These are phyloP conservation scores for Agriotes lineatus DNA, from an alignment of 2,888 invertebrate species.

Conservation along the genomic window DNA sequence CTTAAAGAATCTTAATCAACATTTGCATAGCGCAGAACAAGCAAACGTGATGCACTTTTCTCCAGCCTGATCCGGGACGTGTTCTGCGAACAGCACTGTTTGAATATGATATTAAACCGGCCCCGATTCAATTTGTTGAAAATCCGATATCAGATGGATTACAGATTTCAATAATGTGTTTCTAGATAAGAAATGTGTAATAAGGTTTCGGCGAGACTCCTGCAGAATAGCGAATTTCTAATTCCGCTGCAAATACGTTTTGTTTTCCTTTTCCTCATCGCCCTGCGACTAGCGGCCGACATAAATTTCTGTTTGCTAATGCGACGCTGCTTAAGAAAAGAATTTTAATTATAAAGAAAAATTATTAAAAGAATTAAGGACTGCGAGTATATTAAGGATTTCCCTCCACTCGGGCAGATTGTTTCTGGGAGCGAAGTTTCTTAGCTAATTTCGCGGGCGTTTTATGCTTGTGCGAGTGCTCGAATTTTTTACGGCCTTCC, in stretches of 20 bases:
- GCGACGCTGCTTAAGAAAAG: neutral
- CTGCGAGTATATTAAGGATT: neutral
- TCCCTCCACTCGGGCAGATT: neutral
- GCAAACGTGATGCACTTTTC: slow-evolving; percentile 30
- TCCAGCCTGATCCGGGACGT: neutral
- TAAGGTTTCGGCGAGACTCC: neutral
- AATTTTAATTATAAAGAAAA: neutral
- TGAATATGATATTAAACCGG: slow-evolving; percentile 25
- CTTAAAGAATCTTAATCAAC: slow-evolving; percentile 37
- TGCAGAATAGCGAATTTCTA: slow-evolving; percentile 1
- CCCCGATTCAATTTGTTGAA: slow-evolving; percentile 24
- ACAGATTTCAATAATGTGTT: slow-evolving; percentile 24
- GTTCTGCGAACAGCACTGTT: slow-evolving; percentile 9
- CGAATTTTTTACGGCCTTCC: neutral
- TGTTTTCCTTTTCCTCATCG: neutral
- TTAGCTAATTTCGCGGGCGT: neutral
- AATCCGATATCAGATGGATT: slow-evolving; percentile 26
- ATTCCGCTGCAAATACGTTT: neutral
- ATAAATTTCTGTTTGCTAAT: neutral
- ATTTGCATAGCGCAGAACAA: slow-evolving; percentile 36
- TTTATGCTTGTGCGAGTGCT: neutral
- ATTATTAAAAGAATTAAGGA: neutral
- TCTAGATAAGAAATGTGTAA: slow-evolving; percentile 23
- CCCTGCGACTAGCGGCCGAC: neutral
- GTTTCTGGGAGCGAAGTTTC: neutral